phyloP scores from a whole-genome alignment of 2,797 vertebrate species.

The Sebastes variabilis region DNA sequence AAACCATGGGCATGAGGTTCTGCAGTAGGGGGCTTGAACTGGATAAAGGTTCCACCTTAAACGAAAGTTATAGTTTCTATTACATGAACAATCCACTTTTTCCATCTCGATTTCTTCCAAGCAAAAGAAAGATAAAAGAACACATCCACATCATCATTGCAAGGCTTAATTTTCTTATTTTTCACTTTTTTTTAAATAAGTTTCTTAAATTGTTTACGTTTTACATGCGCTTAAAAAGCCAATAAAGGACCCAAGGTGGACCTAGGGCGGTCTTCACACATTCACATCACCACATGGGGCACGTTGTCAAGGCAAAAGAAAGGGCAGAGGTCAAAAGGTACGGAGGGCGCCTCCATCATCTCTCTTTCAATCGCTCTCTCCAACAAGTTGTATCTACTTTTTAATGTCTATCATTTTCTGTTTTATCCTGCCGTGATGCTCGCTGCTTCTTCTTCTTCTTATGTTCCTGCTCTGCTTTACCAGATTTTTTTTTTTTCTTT shows the following conservation, averaged over 20 bases:
- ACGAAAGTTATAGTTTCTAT: constrained; percentile 81
- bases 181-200: constrained; percentile 78
- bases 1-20: constrained; percentile 77
- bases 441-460: constrained; percentile 18
- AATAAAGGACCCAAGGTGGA: constrained; percentile 86
- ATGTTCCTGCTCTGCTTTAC: constrained; percentile 51
- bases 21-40: constrained; percentile 53
- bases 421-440: constrained; percentile 47
- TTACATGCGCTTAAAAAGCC: constrained; percentile 91
- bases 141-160: constrained; percentile 89
- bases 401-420: constrained; percentile 55
- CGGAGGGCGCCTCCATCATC: constrained; percentile 78
- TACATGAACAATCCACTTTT: constrained; percentile 83
- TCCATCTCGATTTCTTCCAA: constrained; percentile 83
- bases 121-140: constrained; percentile 89
- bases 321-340: constrained; percentile 85
- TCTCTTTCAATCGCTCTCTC: constrained; percentile 71
- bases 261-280: constrained; percentile 87
- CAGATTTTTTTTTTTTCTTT: constrained; percentile 13
- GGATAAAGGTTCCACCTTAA: constrained; percentile 88
- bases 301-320: constrained; percentile 90
- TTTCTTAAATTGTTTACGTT: constrained; percentile 86
- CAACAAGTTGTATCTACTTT: constrained; percentile 63
- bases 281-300: constrained; percentile 91
- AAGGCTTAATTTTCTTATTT: constrained; percentile 87